Conservation (phyloP, 2,888 invertebrate genomes). For the Torymus texanus region DNA sequence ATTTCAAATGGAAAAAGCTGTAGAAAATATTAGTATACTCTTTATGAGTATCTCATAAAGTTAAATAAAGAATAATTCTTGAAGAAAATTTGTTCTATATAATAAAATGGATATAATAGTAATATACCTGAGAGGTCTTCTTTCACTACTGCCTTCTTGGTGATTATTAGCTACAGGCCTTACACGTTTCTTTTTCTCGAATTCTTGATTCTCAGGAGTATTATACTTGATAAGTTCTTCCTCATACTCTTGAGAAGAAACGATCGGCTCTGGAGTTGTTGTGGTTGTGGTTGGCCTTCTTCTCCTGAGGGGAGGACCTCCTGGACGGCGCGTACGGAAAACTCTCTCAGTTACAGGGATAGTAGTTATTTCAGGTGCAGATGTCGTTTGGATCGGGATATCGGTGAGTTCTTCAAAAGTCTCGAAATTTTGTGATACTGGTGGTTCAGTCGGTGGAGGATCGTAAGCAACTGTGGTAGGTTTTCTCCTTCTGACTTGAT, state of each 20-base stretch:
- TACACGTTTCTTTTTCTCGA: constrained; percentile 60
- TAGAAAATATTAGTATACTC: too few species aligned
- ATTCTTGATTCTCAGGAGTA: constrained; percentile 59
- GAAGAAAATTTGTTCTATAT: not conserved
- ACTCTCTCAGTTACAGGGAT: constrained; percentile 58
- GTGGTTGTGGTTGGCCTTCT: constrained; percentile 65
- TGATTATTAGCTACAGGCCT: constrained; percentile 61
- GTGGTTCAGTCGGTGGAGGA: constrained; percentile 59
- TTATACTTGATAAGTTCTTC: constrained; percentile 63
- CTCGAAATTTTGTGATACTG: constrained; percentile 53
- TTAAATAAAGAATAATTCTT: too few species aligned
- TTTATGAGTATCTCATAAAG: too few species aligned
- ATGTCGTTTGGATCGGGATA: constrained; percentile 64
- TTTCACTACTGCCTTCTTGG: constrained; percentile 59
- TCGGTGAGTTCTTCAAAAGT: constrained; percentile 61
- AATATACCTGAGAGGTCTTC: constrained; percentile 49
- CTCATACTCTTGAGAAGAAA: constrained; percentile 47
- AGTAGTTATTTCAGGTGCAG: constrained; percentile 59
- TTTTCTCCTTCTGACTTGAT: constrained; percentile 64
- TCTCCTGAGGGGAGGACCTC: constrained; percentile 61
- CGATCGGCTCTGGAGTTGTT: constrained; percentile 58
- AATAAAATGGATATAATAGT: not conserved
- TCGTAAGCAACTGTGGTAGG: constrained; percentile 60
- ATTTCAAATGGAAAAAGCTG: too few species aligned
- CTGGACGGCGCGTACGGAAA: constrained; percentile 63